These are phyloP conservation scores for Isurus oxyrinchus DNA, from an alignment of 2,113 vertebrate species.

Conservation along the genomic window DNA sequence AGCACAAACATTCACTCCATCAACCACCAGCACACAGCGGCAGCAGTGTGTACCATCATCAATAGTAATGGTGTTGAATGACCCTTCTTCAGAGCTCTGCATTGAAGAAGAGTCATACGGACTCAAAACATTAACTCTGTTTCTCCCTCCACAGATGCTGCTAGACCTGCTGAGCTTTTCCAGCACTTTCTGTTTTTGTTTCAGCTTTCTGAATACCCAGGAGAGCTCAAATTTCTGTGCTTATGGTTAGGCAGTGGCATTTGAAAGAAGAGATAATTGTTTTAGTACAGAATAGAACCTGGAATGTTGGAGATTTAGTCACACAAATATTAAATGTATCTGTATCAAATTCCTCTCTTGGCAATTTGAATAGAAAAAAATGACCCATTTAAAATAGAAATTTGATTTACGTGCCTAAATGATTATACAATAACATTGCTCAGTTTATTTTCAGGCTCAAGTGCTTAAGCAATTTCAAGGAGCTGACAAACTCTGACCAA, in stretches of 20 bases:
- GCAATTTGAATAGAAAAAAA: background rate
- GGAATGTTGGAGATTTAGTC: background rate
- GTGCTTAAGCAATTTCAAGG: background rate
- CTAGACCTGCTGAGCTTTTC: too few species aligned
- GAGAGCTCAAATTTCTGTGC: background rate
- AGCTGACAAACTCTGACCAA: background rate
- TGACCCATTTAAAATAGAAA: background rate
- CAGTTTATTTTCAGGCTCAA: background rate
- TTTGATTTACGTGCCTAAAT: background rate
- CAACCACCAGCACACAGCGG: too few species aligned
- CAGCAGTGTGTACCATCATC: too few species aligned
- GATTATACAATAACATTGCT: background rate
- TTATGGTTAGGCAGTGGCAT: background rate
- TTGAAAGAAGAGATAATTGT: background rate
- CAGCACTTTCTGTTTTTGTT: too few species aligned
- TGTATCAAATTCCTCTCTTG: background rate
- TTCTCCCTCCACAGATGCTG: too few species aligned
- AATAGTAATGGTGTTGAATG: too few species aligned
- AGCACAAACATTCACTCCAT: too few species aligned
- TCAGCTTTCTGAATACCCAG: background rate
- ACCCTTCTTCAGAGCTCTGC: too few species aligned
- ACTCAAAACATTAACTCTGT: too few species aligned
- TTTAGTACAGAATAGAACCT: background rate
- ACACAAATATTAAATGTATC: background rate
- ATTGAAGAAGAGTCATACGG: too few species aligned